Conservation (phyloP, 2,113 vertebrate species). For the Oxygymnocypris stewartii region DNA sequence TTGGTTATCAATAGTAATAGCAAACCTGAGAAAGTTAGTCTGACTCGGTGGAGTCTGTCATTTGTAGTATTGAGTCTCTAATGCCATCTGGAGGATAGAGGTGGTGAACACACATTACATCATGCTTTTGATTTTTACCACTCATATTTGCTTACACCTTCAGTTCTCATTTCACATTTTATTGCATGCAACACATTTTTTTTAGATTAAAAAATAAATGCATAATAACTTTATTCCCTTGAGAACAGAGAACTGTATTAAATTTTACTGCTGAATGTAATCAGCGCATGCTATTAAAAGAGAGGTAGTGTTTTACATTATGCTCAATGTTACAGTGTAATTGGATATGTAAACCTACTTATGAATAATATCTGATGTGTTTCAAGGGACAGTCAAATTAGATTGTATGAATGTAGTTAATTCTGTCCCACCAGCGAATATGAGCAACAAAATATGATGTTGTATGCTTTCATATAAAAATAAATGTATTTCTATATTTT, state of each 20-base stretch:
- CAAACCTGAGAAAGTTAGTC: not conserved
- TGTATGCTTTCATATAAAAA: not conserved
- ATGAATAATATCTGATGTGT: not conserved
- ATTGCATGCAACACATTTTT: not conserved
- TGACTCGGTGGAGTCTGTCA: not conserved
- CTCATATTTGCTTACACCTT: not conserved
- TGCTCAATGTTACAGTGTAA: not conserved
- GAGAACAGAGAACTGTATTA: not conserved
- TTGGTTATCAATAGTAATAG: not conserved
- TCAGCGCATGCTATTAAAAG: not conserved
- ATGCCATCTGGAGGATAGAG: slow-evolving; percentile 52
- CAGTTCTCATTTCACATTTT: not conserved
- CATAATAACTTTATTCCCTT: not conserved
- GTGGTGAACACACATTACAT: not conserved
- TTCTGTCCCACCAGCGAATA: not conserved
- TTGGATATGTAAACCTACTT: not conserved
- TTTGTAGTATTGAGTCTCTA: slow-evolving; percentile 17
- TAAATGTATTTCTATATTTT: not conserved
- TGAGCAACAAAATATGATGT: not conserved
- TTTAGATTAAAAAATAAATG: not conserved
- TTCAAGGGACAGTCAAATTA: not conserved
- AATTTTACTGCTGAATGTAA: not conserved
- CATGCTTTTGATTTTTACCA: not conserved
- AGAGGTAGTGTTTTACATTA: not conserved
- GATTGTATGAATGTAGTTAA: not conserved